Evolutionary conservation across 1,140 invertebrate genomes (phyloP).

Genomic region (Penaeus japonicus): DNA sequence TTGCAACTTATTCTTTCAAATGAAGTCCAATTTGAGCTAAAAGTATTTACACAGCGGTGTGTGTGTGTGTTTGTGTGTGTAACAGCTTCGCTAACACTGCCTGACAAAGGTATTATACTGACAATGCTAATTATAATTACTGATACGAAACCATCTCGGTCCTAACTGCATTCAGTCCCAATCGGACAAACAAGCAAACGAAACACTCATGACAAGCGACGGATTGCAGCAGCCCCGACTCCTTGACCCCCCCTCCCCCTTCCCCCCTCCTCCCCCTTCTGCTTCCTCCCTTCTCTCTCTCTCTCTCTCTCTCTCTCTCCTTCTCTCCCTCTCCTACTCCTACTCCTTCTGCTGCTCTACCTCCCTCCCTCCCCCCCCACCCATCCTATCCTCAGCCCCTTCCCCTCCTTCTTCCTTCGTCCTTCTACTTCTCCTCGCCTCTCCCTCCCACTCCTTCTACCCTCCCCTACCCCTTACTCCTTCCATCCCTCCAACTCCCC

Average conservation of each 20-base stretch:
- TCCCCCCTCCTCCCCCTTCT: not conserved
- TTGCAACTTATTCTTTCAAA: too few species aligned
- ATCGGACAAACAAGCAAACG: not conserved
- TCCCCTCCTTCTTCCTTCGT: not conserved
- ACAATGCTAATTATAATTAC: too few species aligned
- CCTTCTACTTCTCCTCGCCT: not conserved
- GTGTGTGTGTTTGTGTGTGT: too few species aligned
- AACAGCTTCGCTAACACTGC: too few species aligned
- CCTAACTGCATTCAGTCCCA: too few species aligned
- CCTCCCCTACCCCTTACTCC: not conserved
- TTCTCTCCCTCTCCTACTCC: not conserved
- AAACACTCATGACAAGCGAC: not conserved
- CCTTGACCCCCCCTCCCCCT: not conserved
- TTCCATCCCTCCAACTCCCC: not conserved
- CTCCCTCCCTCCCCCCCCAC: not conserved
- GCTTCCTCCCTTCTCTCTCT: not conserved
- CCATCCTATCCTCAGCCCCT: not conserved
- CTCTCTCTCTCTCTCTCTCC: not conserved
- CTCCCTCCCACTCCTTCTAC: not conserved
- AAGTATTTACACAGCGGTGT: too few species aligned
- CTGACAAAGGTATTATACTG: too few species aligned
- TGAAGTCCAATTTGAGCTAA: too few species aligned
- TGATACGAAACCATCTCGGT: too few species aligned
- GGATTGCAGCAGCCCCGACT: not conserved
- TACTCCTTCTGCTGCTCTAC: not conserved